Conservation (phyloP, 2,113 vertebrate genomes). For the Mesitornis unicolor region DNA sequence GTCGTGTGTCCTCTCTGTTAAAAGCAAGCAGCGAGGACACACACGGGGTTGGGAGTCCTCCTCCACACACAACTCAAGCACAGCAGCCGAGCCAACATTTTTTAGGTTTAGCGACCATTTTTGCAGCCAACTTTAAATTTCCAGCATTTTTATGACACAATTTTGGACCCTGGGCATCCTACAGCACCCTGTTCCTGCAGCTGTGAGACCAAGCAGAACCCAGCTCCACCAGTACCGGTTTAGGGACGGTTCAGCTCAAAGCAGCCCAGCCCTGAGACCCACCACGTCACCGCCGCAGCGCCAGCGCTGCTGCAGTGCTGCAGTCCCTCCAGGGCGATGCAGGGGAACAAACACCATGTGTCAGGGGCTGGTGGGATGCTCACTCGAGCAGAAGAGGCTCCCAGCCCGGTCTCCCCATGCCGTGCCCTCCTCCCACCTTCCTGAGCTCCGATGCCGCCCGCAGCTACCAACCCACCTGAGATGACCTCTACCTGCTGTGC, state of each 20-base stretch:
- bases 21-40: neutral
- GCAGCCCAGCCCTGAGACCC: neutral
- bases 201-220: neutral
- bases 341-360: neutral
- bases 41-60: neutral
- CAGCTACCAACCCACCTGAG: neutral
- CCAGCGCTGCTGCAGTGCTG: neutral
- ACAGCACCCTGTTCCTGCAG: neutral
- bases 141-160: neutral
- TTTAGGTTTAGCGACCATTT: neutral
- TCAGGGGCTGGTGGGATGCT: neutral
- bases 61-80: neutral
- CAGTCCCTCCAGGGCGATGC: neutral
- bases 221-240: neutral
- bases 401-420: neutral
- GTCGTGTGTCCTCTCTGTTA: rapidly evolving
- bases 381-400: neutral
- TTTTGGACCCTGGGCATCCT: neutral
- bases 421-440: neutral
- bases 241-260: neutral
- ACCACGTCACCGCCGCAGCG: neutral
- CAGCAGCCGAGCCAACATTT: neutral
- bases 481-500: neutral
- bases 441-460: neutral
- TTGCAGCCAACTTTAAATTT: neutral